Base-by-base conservation (phyloP, 1,140 invertebrate genomes). In the Propsilocerus akamusi region DNA sequence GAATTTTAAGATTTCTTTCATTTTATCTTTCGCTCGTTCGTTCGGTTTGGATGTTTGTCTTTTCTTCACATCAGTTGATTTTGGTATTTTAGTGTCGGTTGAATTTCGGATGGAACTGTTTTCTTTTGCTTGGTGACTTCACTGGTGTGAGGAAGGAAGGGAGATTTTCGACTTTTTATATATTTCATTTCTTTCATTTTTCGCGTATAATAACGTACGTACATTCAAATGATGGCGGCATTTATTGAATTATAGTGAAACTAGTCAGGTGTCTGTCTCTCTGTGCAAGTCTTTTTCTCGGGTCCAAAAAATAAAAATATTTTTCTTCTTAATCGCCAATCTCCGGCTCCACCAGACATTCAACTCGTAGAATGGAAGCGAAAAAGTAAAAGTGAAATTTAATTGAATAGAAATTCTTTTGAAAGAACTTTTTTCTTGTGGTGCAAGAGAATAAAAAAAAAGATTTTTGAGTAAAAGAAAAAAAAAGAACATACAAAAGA, bases 231-330 rank as follows among this genome's bases (percentile, higher is more conserved):
- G 17, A 41, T 7, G 34, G 22, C 17, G 34, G 34, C 34, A 41
- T 41, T 41, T 41, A 41, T 41, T 20, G 22, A 41, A 20, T 41
- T 41, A 41, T 41, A 41, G 34, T 41, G 34, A 41, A 41, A 41
- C 34, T 41, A 41, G 34, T 41, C 34, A 41, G 34, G 14, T 41
- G 14, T n/a, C 3, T 20, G 14, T 41, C 34, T 30, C 28, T 30
- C 28, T 30, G 10, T 3, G n/a, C 10, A 3, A 3, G 10, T 30
- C n/a, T 30, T 8, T 30, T 8, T 30, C 28, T 30, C n/a, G 10
- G 10, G n/a, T 30, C n/a, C 28, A 8, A 11, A 6, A 30, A 30
- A n/a, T 11, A 8, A 30, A 30, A 8, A 30, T 11, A 2, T 30
- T 30, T 30, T 11, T 30, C n/a, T 30, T 30, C 2, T 11, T 11